phyloP scores from a whole-genome alignment of 1,140 invertebrate genomes.

The Pteromalus puparum region DNA sequence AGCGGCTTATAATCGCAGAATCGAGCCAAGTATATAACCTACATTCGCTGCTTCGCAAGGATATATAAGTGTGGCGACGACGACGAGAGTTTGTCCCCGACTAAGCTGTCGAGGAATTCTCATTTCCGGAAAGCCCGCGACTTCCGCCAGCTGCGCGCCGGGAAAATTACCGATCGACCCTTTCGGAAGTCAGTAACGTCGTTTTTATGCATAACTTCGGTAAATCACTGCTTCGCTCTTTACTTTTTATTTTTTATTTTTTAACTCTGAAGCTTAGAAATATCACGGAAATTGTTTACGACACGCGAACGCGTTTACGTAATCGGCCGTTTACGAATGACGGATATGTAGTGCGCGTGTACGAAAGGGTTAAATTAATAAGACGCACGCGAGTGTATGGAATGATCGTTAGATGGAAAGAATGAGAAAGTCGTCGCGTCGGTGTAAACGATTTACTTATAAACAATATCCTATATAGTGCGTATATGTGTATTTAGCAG shows the following conservation, averaged over 20 bases:
- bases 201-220: no score
- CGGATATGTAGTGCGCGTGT: no score
- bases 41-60: conserved; percentile 53
- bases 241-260: background rate
- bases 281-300: background rate
- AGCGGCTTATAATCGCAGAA: conserved; percentile 3
- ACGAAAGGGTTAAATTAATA: background rate
- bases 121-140: conserved; percentile 72
- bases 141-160: conserved; percentile 63
- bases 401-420: background rate
- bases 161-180: conserved; percentile 17
- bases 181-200: background rate
- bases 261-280: background rate
- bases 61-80: conserved; percentile 45
- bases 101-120: conserved; percentile 61
- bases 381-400: background rate
- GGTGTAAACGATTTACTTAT: no score
- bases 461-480: background rate
- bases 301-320: background rate
- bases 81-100: conserved; percentile 60
- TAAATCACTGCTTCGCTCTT: background rate
- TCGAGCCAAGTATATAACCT: conserved; percentile 48
- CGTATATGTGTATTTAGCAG: conserved; percentile 8
- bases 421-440: conserved; percentile 10
- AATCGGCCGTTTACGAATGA: background rate